phyloP scores from a whole-genome alignment of 2,113 vertebrate genomes.

The Muscicapa adusta region DNA sequence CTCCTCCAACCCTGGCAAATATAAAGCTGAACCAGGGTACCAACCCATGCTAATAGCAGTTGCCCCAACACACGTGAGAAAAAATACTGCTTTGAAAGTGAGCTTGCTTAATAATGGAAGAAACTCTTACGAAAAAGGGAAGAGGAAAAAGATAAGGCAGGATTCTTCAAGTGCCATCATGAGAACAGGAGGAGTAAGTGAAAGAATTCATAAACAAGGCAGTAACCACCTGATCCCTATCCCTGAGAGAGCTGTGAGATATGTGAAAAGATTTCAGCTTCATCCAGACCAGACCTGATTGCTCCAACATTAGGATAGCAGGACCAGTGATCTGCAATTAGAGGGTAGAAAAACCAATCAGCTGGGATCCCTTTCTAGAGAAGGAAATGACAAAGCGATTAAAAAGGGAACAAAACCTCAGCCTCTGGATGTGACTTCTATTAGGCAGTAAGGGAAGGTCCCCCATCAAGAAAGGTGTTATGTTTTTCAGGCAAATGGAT shows the following conservation, averaged over 20 bases:
- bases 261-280: neutral
- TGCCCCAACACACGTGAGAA: neutral
- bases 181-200: neutral
- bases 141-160: neutral
- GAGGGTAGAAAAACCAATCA: neutral
- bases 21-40: neutral
- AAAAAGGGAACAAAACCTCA: neutral
- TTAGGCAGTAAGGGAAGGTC: neutral
- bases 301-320: neutral
- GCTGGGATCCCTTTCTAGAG: neutral
- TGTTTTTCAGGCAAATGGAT: neutral
- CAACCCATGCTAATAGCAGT: neutral
- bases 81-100: neutral
- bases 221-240: neutral
- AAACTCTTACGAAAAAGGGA: neutral
- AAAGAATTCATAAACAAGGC: neutral
- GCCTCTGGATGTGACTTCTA: neutral
- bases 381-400: neutral
- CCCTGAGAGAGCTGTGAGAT: neutral
- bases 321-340: neutral
- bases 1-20: neutral
- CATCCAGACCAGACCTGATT: neutral
- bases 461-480: neutral
- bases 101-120: neutral
- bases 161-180: neutral